These are phyloP conservation scores for Orthosia incerta DNA, from an alignment of 2,888 invertebrate genomes.

Conservation along the genomic window DNA sequence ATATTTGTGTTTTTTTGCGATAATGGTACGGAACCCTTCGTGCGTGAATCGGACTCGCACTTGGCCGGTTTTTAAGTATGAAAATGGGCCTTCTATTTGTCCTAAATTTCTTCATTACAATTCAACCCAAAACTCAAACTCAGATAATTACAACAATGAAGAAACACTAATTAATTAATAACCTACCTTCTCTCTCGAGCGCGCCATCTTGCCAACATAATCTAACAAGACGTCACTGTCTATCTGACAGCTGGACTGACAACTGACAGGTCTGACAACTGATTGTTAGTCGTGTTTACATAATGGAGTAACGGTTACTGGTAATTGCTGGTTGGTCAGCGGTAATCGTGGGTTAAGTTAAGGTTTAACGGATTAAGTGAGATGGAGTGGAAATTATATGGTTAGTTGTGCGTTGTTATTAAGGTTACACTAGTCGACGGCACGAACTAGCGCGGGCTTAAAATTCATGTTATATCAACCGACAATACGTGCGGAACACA, in stretches of 20 bases:
- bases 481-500: too few species aligned
- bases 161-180: conserved; percentile 15
- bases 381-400: neutral
- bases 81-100: too few species aligned
- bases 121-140: neutral
- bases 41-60: too few species aligned
- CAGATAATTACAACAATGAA: neutral
- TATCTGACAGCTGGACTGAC: conserved; percentile 17
- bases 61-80: too few species aligned
- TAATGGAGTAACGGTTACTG: conserved; percentile 21
- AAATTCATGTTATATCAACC: too few species aligned
- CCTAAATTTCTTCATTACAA: neutral
- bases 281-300: conserved; percentile 33
- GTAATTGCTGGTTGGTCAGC: conserved; percentile 33
- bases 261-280: conserved; percentile 27
- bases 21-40: too few species aligned
- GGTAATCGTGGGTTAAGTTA: neutral
- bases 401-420: neutral
- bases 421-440: too few species aligned
- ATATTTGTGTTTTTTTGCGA: too few species aligned
- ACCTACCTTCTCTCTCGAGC: neutral
- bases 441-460: too few species aligned
- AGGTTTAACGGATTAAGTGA: neutral
- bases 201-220: neutral
- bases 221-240: conserved; percentile 42